A percentile compares a stretch with the other conserved stretches of the same genome.
Evolutionary conservation across 2,113 vertebrate species (phyloP).

Genomic region (Pheucticus melanocephalus): DNA sequence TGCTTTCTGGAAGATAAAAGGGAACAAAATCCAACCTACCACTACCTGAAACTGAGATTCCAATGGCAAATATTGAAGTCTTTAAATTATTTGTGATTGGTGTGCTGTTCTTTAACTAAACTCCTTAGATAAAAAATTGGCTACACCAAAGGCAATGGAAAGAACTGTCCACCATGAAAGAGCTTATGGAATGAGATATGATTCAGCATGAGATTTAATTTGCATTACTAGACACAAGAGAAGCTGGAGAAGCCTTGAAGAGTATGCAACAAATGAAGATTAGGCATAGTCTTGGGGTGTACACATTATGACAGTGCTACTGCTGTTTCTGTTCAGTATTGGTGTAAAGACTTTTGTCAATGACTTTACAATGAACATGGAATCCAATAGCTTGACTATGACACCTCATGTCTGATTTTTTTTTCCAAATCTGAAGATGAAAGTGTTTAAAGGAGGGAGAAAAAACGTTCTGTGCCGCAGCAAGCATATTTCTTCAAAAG

Average conservation of each 20-base stretch:
- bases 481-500: neutral
- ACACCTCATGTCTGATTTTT: neutral
- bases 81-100: neutral
- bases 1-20: neutral
- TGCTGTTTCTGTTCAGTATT: neutral
- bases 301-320: neutral
- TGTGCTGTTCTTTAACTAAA: neutral
- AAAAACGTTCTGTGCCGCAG: neutral
- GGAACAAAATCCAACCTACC: neutral
- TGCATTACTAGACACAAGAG: neutral
- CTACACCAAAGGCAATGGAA: neutral
- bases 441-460: neutral
- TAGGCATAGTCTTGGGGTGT: neutral
- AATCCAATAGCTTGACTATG: neutral
- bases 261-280: neutral
- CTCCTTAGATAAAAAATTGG: neutral
- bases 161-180: neutral
- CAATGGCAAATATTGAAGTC: neutral
- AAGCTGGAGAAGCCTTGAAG: neutral
- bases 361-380: neutral
- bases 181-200: neutral
- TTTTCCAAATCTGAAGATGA: neutral
- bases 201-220: neutral
- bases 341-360: neutral
- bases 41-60: neutral